A percentile compares a stretch with the other conserved stretches of the same genome.
Evolutionary conservation across 1,140 invertebrate species (phyloP).

Genomic region (Drosophila malerkotliana): DNA sequence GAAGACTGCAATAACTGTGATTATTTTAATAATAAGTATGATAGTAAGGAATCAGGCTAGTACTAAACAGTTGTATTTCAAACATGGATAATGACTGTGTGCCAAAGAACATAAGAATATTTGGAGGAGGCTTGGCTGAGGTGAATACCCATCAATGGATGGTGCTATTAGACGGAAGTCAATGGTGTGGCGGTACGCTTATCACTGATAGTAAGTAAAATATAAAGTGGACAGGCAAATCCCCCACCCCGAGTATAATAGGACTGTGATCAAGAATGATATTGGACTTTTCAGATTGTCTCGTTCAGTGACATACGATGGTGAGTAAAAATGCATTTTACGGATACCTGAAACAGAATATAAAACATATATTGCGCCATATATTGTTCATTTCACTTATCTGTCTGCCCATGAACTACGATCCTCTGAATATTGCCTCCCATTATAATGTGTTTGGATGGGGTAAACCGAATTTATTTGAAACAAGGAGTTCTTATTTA

Average conservation of each 20-base stretch:
- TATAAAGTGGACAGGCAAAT: background rate
- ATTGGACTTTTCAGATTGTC: background rate
- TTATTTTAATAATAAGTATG: too few species aligned
- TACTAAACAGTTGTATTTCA: too few species aligned
- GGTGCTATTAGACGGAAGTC: background rate
- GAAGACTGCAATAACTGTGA: too few species aligned
- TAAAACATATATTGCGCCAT: background rate
- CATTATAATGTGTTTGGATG: background rate
- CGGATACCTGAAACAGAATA: background rate
- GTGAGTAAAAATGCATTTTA: background rate
- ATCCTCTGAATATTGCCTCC: background rate
- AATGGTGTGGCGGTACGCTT: slow-evolving; percentile 15
- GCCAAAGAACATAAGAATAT: too few species aligned
- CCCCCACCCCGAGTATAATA: background rate
- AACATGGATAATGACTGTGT: background rate
- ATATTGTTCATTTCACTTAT: background rate
- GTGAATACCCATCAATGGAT: slow-evolving; percentile 15
- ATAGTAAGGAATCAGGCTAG: too few species aligned
- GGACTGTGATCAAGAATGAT: background rate
- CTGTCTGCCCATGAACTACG: background rate
- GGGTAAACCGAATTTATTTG: too few species aligned
- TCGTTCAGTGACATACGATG: background rate
- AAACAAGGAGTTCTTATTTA: too few species aligned
- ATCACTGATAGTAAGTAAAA: slow-evolving; percentile 19
- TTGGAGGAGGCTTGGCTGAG: background rate